Conservation (phyloP, 2,797 vertebrate genomes). For the Enteromius paludinosus region DNA sequence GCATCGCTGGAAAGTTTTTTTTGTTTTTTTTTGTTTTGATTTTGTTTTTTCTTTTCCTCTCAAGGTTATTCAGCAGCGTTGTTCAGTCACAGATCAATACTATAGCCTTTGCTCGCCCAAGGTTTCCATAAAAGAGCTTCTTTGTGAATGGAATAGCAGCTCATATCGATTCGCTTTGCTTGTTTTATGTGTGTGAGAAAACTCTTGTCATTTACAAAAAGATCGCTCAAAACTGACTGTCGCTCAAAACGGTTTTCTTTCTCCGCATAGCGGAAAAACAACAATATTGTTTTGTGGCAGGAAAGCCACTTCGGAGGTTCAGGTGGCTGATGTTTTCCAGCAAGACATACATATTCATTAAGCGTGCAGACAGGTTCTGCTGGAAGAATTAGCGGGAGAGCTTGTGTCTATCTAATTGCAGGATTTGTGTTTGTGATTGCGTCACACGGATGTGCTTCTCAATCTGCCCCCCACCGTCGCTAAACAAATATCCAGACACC, state of each 20-base stretch:
- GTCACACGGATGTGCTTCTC: conserved; percentile 64
- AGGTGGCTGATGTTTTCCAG: neutral
- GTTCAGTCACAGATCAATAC: conserved; percentile 68
- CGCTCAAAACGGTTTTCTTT: neutral
- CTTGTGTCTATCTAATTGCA: conserved; percentile 72
- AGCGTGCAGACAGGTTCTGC: neutral
- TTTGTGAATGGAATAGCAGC: conserved; percentile 66
- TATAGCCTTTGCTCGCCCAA: conserved; percentile 59
- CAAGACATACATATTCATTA: conserved; percentile 34
- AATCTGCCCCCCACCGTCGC: conserved; percentile 7
- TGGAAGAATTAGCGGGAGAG: conserved; percentile 35
- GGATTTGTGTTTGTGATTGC: conserved; percentile 70
- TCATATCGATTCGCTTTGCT: conserved; percentile 64
- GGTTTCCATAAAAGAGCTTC: conserved; percentile 57
- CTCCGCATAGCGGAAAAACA: conserved; percentile 11
- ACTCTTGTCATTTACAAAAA: conserved; percentile 37
- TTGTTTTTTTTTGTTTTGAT: neutral
- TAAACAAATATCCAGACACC: conserved; percentile 24
- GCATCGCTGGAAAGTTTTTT: conserved; percentile 52
- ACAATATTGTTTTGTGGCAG: conserved; percentile 12
- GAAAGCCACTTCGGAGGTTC: neutral
- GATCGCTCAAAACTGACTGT: too few species aligned
- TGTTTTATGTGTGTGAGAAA: conserved; percentile 54
- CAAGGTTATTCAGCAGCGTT: conserved; percentile 37
- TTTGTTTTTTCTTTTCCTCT: neutral